Evolutionary conservation across 2,113 vertebrate genomes (phyloP), one percentile per base, ranked within the genome.

Genomic region (Pelodiscus sinensis): DNA sequence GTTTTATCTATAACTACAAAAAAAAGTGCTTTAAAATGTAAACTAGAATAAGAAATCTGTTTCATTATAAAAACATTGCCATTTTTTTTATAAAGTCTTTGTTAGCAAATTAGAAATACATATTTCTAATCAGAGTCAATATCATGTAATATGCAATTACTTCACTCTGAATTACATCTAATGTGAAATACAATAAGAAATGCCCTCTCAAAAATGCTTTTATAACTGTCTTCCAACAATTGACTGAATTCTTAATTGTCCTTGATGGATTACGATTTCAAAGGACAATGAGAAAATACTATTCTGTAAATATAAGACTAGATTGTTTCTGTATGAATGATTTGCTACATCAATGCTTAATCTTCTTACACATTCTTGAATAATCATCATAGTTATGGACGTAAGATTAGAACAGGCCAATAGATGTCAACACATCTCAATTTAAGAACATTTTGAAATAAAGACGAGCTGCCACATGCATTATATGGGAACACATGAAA

Each of bases 171-270:
- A 85, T 29, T 91, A 55, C 57, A 90, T 85, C 4, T 92, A 68
- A 80, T 8, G 24, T 87, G 44, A 90, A 92, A 91, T 85, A 75
- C 55, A 90, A 77, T 91, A 91, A 96, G 81, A 0, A 1, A 11
- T 89, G 14, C 5, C 21, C 56, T 91, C 38, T 75, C 9, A 82
- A 89, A 94, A 89, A 79, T 71, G 14, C 50, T 79, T 93, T 89
- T 75, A 75, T 92, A 83, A 88, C 79, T 24, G 25, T 86, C 88
- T 92, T 94, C 82, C 91, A 85, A 84, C 3, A 89, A 60, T 35
- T 94, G 90, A 93, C 78, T 91, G 57, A 79, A 88, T 9, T 90
- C 85, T 93, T 94, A 92, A 90, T 58, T 87, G 21, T 60, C 88
- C 38, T n/a, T 96, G 80, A 92, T 85, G 65, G 57, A 88, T 91